These are phyloP conservation scores for Dendronephthya gigantea DNA, from an alignment of 64 coral and sea anemone species.

Conservation along the genomic window DNA sequence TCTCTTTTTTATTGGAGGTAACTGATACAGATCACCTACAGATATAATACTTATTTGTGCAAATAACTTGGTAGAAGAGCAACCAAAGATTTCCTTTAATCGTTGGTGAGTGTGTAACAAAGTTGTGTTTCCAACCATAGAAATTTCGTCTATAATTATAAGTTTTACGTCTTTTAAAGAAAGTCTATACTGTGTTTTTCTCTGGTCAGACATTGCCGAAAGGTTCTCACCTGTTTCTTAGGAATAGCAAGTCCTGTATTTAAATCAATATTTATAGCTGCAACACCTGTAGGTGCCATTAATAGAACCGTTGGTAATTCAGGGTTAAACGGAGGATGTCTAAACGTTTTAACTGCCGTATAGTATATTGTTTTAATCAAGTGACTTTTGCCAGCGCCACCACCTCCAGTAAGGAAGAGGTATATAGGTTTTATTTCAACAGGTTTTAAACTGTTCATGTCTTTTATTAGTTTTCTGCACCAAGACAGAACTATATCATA, in stretches of 20 bases:
- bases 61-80: too few species aligned
- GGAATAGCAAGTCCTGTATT: conserved; percentile 27
- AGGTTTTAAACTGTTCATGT: conserved; percentile 23
- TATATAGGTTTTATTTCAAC: conserved; percentile 26
- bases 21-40: neutral
- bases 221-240: too few species aligned
- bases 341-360: conserved; percentile 31
- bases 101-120: too few species aligned
- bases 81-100: too few species aligned
- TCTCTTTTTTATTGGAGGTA: conserved; percentile 28
- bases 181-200: too few species aligned
- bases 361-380: conserved; percentile 48
- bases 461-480: conserved; percentile 34
- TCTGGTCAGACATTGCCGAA: too few species aligned
- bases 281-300: conserved; percentile 44
- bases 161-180: neutral
- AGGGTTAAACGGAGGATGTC: conserved; percentile 24
- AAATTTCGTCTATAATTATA: too few species aligned
- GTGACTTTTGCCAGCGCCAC: conserved; percentile 34
- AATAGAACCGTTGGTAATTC: conserved; percentile 34
- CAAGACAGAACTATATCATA: conserved; percentile 32
- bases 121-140: too few species aligned
- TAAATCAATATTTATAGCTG: conserved; percentile 25
- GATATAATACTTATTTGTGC: too few species aligned
- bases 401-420: conserved; percentile 37